These are phyloP conservation scores for Limanda limanda DNA, from an alignment of 2,113 vertebrate genomes.

Conservation along the genomic window DNA sequence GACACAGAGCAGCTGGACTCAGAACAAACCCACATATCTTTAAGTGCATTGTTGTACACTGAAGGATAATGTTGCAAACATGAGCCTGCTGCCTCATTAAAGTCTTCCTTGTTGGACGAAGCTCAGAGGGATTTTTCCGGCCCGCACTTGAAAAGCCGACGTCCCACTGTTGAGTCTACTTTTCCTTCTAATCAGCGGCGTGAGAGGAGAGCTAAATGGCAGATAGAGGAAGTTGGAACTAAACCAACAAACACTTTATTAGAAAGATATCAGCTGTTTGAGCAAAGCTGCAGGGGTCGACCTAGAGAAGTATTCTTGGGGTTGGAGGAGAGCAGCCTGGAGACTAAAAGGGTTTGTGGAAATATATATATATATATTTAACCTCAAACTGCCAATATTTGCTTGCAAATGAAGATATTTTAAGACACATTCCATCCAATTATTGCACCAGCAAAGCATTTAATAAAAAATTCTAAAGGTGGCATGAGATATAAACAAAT, in stretches of 20 bases:
- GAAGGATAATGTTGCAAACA: constrained; percentile 47
- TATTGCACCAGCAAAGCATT: too few species aligned
- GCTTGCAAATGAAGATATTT: too few species aligned
- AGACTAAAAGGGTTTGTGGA: too few species aligned
- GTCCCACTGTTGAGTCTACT: constrained; percentile 33
- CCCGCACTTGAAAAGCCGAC: constrained; percentile 17
- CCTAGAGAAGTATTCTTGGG: neutral
- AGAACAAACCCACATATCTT: constrained; percentile 16
- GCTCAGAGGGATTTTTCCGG: constrained; percentile 39
- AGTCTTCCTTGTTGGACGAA: constrained; percentile 43
- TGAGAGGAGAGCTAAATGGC: constrained; percentile 27
- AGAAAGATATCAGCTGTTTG: constrained; percentile 26
- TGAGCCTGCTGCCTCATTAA: constrained; percentile 45
- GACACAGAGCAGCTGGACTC: constrained; percentile 19
- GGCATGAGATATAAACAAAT: too few species aligned
- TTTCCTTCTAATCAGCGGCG: constrained; percentile 51
- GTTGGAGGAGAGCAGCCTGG: too few species aligned
- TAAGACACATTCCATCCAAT: too few species aligned
- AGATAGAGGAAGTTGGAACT: constrained; percentile 12
- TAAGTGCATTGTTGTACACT: constrained; percentile 35
- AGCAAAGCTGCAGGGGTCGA: constrained; percentile 3
- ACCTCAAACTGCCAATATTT: too few species aligned
- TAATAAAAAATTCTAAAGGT: too few species aligned
- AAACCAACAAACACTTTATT: constrained; percentile 22
- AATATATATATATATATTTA: too few species aligned